These are phyloP conservation scores for Leptinotarsa lineolata DNA, from an alignment of 1,140 invertebrate genomes.

Conservation along the genomic window DNA sequence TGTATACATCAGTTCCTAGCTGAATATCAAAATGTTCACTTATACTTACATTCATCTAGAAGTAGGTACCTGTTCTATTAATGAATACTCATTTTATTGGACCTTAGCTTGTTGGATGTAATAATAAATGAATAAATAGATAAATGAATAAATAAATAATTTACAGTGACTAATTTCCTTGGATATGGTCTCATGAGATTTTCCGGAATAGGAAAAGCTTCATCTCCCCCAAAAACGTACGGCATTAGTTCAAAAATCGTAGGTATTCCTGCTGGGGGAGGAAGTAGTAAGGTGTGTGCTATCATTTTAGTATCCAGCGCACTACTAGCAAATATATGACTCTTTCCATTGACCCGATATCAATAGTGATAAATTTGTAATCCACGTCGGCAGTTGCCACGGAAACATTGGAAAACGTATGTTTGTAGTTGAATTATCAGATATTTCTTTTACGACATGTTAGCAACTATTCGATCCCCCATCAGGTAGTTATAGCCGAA, in stretches of 20 bases:
- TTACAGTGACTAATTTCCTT: constrained; percentile 41
- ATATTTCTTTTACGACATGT: constrained; percentile 42
- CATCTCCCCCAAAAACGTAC: constrained; percentile 49
- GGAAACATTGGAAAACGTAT: constrained; percentile 55
- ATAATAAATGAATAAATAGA: too few relatives aligned
- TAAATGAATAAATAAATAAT: too few relatives aligned
- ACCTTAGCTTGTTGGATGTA: too few relatives aligned
- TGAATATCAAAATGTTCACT: too few relatives aligned
- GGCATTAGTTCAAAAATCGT: constrained; percentile 10
- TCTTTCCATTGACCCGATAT: constrained; percentile 20
- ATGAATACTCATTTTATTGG: too few relatives aligned
- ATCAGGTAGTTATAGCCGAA: constrained; percentile 41
- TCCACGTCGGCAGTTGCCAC: too few relatives aligned
- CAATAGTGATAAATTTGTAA: constrained; percentile 47
- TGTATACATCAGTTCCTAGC: too few relatives aligned
- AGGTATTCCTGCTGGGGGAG: constrained; percentile 19
- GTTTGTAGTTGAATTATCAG: constrained; percentile 56
- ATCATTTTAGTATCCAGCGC: constrained; percentile 15
- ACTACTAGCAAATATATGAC: constrained; percentile 23
- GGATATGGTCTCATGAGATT: constrained; percentile 58
- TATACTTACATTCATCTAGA: too few relatives aligned
- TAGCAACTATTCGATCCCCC: constrained; percentile 41
- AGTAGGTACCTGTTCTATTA: too few relatives aligned
- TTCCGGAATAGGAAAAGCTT: constrained; percentile 55
- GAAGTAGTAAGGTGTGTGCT: constrained; percentile 24